Evolutionary conservation across 2,113 vertebrate species (phyloP), one percentile per base, ranked within the genome.

Genomic region (Phycodurus eques): DNA sequence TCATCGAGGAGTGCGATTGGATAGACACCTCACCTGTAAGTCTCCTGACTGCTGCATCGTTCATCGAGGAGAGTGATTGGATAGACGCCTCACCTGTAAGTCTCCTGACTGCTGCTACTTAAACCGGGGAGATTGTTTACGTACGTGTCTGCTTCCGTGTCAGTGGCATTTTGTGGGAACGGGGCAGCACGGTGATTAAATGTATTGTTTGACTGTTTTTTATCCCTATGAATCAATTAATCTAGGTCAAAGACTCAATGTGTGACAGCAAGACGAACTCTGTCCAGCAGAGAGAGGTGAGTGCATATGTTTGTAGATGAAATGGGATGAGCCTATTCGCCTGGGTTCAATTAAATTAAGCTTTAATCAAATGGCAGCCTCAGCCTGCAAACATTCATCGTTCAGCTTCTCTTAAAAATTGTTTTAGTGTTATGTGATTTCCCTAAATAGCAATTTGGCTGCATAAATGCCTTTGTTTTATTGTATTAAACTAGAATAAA

Each of bases 31-130:
- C 71, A 61, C n/a, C n/a, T n/a, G n/a, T n/a, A n/a, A n/a, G n/a
- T n/a, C n/a, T n/a, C n/a, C n/a, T n/a, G n/a, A n/a, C n/a, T n/a
- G n/a, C n/a, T n/a, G n/a, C 87, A 78, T 96, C 93, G 79, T 86
- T 95, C 89, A 96, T 98, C 90, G 94, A 95, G 62, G 96, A 96
- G 93, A 94, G 92, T 3, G 63, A 31, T n/a, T 22, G 44, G 64
- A 65, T 43, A 65, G 63, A 79, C 53, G 56, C 82, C 39, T 78
- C 71, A 61, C 81, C 85, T 74, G 93, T 94, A 82, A 91, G 93
- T 91, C 43, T 3, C 20, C 20, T 33, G 15, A 46, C 27, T 54
- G 31, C 33, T 12, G 14, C 49, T 20, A 35, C 33, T 56, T 31
- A 59, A 59, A 59, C 22, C 27, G 2, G 22, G 12, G 12, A 31